These are phyloP conservation scores for Australoheros scitulus DNA, from an alignment of 2,113 vertebrate species.

Conservation along the genomic window DNA sequence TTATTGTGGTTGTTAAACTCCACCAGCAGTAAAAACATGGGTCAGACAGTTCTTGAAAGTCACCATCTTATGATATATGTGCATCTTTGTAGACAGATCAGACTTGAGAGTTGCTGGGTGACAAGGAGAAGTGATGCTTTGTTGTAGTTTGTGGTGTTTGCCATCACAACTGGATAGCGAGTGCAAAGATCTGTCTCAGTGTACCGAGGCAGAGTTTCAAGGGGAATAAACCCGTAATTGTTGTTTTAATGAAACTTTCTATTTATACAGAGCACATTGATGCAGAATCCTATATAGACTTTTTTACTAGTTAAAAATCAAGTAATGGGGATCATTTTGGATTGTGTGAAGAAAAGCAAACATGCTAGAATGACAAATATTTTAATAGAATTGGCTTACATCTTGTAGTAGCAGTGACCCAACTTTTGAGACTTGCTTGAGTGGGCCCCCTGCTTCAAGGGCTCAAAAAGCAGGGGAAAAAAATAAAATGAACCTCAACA, in stretches of 20 bases:
- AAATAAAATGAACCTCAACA: slow-evolving; percentile 29
- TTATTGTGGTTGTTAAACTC: no score
- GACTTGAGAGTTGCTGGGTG: no score
- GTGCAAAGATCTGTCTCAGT: no score
- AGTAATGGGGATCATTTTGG: background rate
- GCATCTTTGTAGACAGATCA: no score
- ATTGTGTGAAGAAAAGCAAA: background rate
- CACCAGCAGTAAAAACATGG: no score
- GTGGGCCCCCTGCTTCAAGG: slow-evolving; percentile 38
- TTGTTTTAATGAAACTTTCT: background rate
- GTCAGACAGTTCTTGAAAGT: no score
- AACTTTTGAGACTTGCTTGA: slow-evolving; percentile 18
- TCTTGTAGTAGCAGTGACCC: slow-evolving; percentile 22
- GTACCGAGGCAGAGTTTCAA: no score
- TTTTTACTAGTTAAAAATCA: background rate
- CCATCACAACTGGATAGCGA: no score
- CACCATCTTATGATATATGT: no score
- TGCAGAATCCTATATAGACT: background rate
- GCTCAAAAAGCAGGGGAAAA: background rate
- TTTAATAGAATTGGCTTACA: background rate
- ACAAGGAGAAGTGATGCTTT: no score
- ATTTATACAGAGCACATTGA: no score
- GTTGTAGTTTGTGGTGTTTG: no score
- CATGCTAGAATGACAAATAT: background rate
- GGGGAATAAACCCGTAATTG: background rate